phyloP scores from a whole-genome alignment of 1,140 invertebrate species.

The Drosophila asahinai region DNA sequence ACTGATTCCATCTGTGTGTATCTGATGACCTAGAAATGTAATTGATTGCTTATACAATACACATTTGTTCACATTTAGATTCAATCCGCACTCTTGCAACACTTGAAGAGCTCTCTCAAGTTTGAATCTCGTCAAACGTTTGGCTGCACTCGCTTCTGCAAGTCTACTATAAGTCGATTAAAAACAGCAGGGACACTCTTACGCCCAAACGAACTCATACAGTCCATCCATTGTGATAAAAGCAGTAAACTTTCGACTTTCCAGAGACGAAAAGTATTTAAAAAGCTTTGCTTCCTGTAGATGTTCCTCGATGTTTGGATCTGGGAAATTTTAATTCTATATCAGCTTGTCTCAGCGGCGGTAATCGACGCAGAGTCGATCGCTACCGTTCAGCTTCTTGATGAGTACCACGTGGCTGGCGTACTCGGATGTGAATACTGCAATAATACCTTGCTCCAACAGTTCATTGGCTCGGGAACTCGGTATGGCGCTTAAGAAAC shows the following conservation, averaged over 20 bases:
- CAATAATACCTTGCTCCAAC: neutral
- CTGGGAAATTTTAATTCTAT: no score
- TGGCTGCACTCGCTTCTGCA: neutral
- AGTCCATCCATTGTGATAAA: no score
- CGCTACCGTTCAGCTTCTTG: no score
- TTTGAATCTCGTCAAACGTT: neutral
- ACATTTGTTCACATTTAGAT: neutral
- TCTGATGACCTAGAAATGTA: neutral
- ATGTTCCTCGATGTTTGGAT: no score
- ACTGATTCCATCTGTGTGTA: constrained; percentile 4
- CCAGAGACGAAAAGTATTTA: no score
- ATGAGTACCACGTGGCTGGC: neutral
- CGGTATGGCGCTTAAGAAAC: no score
- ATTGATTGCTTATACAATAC: neutral
- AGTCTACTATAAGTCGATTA: no score
- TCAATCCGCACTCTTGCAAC: neutral
- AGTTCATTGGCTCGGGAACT: neutral
- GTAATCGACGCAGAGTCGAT: neutral
- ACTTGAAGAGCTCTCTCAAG: no score
- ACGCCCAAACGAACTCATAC: no score
- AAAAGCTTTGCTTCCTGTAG: neutral
- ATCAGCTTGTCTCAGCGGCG: neutral
- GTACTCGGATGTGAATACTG: neutral
- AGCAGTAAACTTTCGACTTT: no score
- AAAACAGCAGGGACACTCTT: no score